phyloP scores from a whole-genome alignment of 2,888 invertebrate genomes.

The Cerastis leucographa region DNA sequence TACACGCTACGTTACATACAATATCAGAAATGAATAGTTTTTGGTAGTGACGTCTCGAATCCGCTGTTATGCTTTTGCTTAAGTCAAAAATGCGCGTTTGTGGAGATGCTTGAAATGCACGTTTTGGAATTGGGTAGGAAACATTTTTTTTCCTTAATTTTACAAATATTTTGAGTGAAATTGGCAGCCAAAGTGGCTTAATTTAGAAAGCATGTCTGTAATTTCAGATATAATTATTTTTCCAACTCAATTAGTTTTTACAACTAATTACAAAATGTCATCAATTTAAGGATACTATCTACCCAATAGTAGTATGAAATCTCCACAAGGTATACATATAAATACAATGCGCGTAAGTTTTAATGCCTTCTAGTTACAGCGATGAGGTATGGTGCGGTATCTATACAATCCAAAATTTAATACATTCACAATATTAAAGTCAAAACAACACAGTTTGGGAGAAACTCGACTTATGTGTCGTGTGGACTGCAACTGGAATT shows the following conservation, averaged over 20 bases:
- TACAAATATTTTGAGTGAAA: constrained; percentile 17
- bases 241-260: constrained; percentile 8
- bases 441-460: constrained; percentile 49
- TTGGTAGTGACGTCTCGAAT: constrained; percentile 72
- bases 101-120: constrained; percentile 39
- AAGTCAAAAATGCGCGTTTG: constrained; percentile 45
- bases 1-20: constrained; percentile 72
- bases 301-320: constrained; percentile 22
- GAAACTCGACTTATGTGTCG: constrained; percentile 31
- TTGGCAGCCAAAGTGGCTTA: constrained; percentile 1
- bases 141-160: not conserved
- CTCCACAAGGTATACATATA: constrained; percentile 40
- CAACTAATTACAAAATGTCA: constrained; percentile 9
- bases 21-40: constrained; percentile 73
- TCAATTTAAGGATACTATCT: constrained; percentile 9
- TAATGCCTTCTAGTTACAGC: constrained; percentile 70
- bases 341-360: constrained; percentile 30
- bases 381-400: constrained; percentile 83
- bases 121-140: constrained; percentile 24
- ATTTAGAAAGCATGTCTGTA: constrained; percentile 7
- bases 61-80: constrained; percentile 41
- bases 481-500: constrained; percentile 47
- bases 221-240: constrained; percentile 7
- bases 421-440: constrained; percentile 46
- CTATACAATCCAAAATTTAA: constrained; percentile 59